These are phyloP conservation scores for Bombus waltoni DNA, from an alignment of 1,140 invertebrate species.

Conservation along the genomic window DNA sequence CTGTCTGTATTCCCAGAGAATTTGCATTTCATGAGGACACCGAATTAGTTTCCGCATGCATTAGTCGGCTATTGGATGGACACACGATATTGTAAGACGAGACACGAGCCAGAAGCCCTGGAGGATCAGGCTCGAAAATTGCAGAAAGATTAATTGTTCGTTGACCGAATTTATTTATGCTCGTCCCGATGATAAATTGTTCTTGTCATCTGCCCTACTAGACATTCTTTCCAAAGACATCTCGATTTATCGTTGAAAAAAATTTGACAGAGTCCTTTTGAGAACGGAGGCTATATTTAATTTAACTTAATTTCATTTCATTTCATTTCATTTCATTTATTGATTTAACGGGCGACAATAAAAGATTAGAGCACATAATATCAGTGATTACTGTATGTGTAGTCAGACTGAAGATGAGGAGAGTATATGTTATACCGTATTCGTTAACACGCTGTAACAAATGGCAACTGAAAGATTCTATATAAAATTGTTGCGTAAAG, in stretches of 20 bases:
- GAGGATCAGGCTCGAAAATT: not conserved
- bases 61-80: constrained; percentile 14
- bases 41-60: constrained; percentile 36
- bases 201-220: not conserved
- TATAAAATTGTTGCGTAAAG: not conserved
- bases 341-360: too few relatives aligned
- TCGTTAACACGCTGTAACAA: too few relatives aligned
- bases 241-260: not conserved
- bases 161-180: not conserved
- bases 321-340: too few relatives aligned
- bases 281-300: too few relatives aligned
- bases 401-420: too few relatives aligned
- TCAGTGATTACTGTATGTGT: too few relatives aligned
- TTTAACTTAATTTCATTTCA: too few relatives aligned
- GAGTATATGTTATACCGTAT: too few relatives aligned
- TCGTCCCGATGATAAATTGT: not conserved
- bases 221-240: not conserved
- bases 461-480: not conserved
- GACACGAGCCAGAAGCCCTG: constrained; percentile 4
- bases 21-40: constrained; percentile 37
- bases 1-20: not conserved
- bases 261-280: not conserved
- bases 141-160: constrained; percentile 1
- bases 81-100: constrained; percentile 14
- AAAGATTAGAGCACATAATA: too few relatives aligned